Base-by-base conservation (phyloP, 2,113 vertebrate genomes). In the Apaloderma vittatum region DNA sequence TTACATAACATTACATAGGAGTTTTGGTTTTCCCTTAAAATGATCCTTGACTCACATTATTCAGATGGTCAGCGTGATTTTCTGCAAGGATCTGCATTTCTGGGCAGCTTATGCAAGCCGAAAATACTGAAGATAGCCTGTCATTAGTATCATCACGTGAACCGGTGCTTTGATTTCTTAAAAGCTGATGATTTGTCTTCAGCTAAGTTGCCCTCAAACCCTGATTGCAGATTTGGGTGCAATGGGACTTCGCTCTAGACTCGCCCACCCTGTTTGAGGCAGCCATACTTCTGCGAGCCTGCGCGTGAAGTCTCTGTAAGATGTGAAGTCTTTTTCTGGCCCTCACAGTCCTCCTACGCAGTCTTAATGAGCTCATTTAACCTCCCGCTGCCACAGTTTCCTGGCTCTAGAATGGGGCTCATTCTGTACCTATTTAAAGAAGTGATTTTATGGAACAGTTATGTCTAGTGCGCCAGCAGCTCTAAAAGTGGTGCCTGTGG, bases 221-320 rank as follows among this genome's bases (percentile, higher is more conserved):
- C 52, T 63, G 43, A 46, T 16, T 67, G 30, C 62, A 71, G 23
- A 48, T 7, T 17, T 72, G 8, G 46, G 76, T 57, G 21, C 62
- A 68, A 18, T 1, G 5, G 3, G 2, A 19, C 43, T 40, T 71
- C 1, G 0, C 59, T 84, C 15, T 29, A 63, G 43, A 43, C 8
- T 74, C 24, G 63, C 26, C 43, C 30, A 18, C 7, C 18, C 29
- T 61, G 3, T 34, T 46, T 54, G 61, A 81, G 37, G 30, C 43
- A 58, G n/a, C 20, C 8, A 5, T 59, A 37, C 0, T 1, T 66
- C 43, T 71, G 4, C 5, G 7, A 77, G 45, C 12, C 55, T 77
- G 46, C 2, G 12, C 32, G 26, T 75, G 67, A 87, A 61, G 30
- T 8, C 24, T 13, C n/a, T 66, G 27, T 48, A 66, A 55, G 18